A percentile compares a stretch with the other conserved stretches of the same genome.
Conservation (phyloP, 35 echinoderm and acorn worm species). For the Strongylocentrotus purpuratus region DNA sequence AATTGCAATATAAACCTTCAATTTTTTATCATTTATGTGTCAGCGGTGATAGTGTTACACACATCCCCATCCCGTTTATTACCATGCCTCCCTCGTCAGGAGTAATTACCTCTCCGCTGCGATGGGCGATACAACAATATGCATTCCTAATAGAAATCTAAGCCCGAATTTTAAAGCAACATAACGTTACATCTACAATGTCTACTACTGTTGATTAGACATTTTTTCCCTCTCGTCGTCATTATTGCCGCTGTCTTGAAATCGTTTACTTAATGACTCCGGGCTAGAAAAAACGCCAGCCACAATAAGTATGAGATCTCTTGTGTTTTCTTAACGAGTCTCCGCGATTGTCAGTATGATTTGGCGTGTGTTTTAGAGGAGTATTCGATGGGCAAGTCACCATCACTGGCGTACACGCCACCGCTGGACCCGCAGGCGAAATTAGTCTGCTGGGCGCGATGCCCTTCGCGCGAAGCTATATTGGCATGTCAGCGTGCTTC, state of each 20-base stretch:
- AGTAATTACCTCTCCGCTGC: constrained; percentile 24
- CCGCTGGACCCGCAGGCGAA: not conserved
- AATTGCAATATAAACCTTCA: not conserved
- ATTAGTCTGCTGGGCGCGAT: not conserved
- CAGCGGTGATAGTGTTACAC: constrained; percentile 35
- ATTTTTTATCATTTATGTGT: constrained; percentile 17
- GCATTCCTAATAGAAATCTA: not conserved
- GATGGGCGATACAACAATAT: not conserved
- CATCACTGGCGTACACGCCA: not conserved
- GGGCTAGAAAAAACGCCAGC: constrained; percentile 8
- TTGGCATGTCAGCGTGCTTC: not conserved
- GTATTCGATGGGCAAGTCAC: constrained; percentile 17
- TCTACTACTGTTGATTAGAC: not conserved
- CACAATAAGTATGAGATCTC: not conserved
- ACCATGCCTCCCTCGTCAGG: not conserved
- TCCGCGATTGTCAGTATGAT: not conserved
- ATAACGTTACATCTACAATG: not conserved
- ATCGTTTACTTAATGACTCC: constrained; percentile 18
- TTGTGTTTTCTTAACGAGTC: not conserved
- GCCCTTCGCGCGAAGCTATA: constrained; percentile 12
- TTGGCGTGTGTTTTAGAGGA: not conserved
- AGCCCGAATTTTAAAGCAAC: constrained; percentile 33
- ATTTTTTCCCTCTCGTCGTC: too few relatives aligned
- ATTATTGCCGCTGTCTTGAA: constrained; percentile 9
- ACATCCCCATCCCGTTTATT: not conserved